Conservation (phyloP, 2,797 vertebrate species). For the Platalea minor region DNA sequence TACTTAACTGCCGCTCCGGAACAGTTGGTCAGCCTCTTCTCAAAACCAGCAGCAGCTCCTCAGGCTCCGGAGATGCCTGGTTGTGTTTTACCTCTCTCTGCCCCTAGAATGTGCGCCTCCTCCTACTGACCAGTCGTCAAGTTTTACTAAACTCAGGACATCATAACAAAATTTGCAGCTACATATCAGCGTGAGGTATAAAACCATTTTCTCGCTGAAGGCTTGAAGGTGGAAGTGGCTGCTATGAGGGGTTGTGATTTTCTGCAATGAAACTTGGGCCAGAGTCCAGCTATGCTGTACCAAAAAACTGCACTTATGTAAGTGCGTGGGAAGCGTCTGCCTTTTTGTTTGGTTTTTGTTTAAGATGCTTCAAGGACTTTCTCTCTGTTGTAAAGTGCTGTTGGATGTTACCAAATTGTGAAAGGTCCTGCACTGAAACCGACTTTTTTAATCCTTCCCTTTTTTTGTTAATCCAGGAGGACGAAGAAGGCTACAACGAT, state of each 20-base stretch:
- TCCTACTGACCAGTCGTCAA: neutral
- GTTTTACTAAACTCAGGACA: neutral
- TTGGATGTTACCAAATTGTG: neutral
- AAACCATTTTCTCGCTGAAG: neutral
- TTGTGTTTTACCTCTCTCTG: neutral
- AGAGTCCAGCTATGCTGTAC: neutral
- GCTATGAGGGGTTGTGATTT: neutral
- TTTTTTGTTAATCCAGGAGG: constrained; percentile 76
- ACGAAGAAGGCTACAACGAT: constrained; percentile 91
- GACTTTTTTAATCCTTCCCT: neutral
- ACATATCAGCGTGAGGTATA: rapidly evolving
- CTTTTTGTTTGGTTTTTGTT: neutral
- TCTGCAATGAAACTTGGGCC: neutral
- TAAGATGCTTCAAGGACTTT: neutral
- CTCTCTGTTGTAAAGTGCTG: neutral
- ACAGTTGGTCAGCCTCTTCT: neutral
- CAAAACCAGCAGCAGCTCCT: neutral
- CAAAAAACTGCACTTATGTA: neutral
- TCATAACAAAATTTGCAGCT: neutral
- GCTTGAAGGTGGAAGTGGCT: neutral
- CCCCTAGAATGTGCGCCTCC: neutral
- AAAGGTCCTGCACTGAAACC: neutral
- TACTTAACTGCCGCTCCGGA: neutral
- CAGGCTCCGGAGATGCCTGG: neutral
- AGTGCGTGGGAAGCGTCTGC: neutral